A percentile compares a stretch with the other conserved stretches of the same genome.
These are phyloP conservation scores for Regulus satrapa DNA, from an alignment of 2,113 vertebrate genomes.

Conservation along the genomic window DNA sequence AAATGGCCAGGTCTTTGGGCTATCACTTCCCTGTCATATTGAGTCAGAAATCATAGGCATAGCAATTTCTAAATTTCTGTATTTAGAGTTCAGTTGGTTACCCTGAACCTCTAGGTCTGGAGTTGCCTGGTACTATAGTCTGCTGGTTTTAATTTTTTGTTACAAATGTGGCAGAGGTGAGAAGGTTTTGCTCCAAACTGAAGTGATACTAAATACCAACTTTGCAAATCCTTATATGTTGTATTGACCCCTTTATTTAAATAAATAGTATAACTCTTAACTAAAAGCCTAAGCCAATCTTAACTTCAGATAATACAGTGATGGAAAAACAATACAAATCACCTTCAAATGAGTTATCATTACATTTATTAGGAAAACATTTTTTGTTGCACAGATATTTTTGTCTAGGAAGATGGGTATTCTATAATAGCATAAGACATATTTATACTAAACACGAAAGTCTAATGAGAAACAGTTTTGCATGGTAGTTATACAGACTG, in stretches of 20 bases:
- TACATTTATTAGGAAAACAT: not conserved
- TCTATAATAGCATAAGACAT: not conserved
- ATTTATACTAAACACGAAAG: not conserved
- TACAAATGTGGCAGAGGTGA: not conserved
- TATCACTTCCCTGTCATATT: not conserved
- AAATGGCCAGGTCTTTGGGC: not conserved
- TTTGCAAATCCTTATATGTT: not conserved
- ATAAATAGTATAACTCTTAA: not conserved
- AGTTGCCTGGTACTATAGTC: not conserved
- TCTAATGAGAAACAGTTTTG: not conserved
- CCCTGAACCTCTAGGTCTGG: not conserved
- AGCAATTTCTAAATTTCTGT: not conserved
- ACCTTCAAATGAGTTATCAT: not conserved
- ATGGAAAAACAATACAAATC: not conserved
- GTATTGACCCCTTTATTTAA: not conserved
- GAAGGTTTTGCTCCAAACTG: rapidly evolving
- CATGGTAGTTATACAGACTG: not conserved
- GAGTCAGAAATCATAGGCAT: not conserved
- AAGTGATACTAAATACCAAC: not conserved
- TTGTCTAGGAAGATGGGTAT: not conserved
- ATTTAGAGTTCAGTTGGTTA: not conserved
- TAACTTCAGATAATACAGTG: not conserved
- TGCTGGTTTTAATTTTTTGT: not conserved
- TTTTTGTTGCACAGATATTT: not conserved
- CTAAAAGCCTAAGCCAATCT: not conserved